A percentile compares a stretch with the other conserved stretches of the same genome.
Evolutionary conservation across 2,113 vertebrate species (phyloP).

Genomic region (Bagarius yarrelli): DNA sequence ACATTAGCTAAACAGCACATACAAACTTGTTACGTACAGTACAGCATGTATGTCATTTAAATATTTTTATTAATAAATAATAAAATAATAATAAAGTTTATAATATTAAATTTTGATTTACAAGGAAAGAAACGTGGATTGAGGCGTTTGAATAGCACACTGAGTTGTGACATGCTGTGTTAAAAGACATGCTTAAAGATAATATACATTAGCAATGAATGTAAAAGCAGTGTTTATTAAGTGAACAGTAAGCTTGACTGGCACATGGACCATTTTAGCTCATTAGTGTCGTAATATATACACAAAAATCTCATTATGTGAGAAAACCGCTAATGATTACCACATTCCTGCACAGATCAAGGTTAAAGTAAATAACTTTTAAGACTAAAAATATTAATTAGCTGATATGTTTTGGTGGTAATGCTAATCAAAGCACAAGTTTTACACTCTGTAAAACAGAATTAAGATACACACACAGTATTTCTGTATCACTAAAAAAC

Average conservation of each 20-base stretch:
- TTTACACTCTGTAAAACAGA: not conserved
- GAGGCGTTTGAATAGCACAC: no score
- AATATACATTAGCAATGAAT: not conserved
- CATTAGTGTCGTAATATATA: not conserved
- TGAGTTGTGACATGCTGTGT: not conserved
- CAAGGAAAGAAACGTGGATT: no score
- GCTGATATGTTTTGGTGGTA: not conserved
- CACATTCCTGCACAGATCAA: not conserved
- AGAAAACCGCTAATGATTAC: not conserved
- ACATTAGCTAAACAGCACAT: no score
- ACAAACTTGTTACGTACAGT: no score
- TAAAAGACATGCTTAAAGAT: not conserved
- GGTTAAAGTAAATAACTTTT: not conserved
- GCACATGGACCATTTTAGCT: not conserved
- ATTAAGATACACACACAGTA: not conserved
- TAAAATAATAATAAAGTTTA: no score
- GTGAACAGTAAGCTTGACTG: not conserved
- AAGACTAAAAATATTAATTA: not conserved
- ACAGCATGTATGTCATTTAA: no score
- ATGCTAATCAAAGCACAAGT: slow-evolving; percentile 3
- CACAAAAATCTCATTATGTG: not conserved
- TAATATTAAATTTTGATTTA: no score
- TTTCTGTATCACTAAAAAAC: not conserved
- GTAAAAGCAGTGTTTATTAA: not conserved
- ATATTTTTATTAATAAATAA: no score